Base-by-base conservation (phyloP, 2,797 vertebrate genomes). In the Brachyrhaphis roseni region DNA sequence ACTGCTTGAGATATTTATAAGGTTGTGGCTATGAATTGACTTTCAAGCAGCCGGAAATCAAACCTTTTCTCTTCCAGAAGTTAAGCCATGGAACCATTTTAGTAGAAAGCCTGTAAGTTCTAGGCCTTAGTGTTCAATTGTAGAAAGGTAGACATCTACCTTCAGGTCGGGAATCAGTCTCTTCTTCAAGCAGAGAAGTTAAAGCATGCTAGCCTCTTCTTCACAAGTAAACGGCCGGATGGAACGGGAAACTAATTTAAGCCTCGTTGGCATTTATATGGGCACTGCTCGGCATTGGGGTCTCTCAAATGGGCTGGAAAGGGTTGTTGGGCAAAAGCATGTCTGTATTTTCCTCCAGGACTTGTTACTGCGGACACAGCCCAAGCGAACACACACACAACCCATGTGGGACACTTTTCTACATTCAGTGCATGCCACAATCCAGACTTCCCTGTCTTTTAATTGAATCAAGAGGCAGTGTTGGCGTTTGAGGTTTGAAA, bases 401-500 rank as follows among this genome's bases (percentile, higher is more conserved):
- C 2, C 16, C 7, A 18, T 64, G 59, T 64, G 59, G 10, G 59
- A 62, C 16, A 66, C 62, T 39, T 66, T 36, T 66, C 62, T 36
- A 18, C 62, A 66, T 10, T 10, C 3, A 1, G 34, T 66, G 15
- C 62, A 66, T 66, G 62, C 62, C 34, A 66, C 62, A 66, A 66
- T 66, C 34, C 11, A 41, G 34, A 16, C 31, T 74, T 39, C 26
- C 41, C 36, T 41, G 74, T 55, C n/a, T n/a, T n/a, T 31, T 66
- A 66, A 66, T 66, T 66, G 34, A 66, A 66, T 66, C 59, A 62
- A 62, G 59, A 66, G 62, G 34, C 31, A 64, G 16, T 23, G 34
- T 66, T 34, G 62, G 62, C 6, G 34, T 36, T 34, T 39, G 62
- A 66, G 34, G 62, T 66, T 66, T 36, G 34, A 23, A 66, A 66